phyloP scores from a whole-genome alignment of 2,113 vertebrate species.

The Marcusenius ussheri region DNA sequence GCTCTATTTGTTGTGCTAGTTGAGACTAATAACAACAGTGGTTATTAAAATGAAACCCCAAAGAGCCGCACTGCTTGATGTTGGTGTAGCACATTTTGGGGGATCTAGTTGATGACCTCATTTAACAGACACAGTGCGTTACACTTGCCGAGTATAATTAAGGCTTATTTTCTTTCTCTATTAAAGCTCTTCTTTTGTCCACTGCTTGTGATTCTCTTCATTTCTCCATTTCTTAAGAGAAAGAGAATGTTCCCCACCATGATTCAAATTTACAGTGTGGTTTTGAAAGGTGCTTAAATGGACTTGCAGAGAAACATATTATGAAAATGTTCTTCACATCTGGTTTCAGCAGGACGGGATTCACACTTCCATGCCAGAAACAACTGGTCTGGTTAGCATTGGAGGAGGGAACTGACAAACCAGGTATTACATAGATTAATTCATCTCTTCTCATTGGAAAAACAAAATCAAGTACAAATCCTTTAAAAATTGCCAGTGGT shows the following conservation, averaged over 20 bases:
- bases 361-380: neutral
- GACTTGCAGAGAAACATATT: neutral
- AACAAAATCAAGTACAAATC: neutral
- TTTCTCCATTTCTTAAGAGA: neutral
- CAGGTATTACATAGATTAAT: neutral
- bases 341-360: neutral
- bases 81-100: neutral
- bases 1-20: neutral
- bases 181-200: neutral
- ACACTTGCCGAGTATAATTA: neutral
- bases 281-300: neutral
- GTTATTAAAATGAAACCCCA: neutral
- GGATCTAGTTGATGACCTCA: neutral
- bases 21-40: neutral
- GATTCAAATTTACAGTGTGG: neutral
- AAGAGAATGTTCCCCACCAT: neutral
- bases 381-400: neutral
- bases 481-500: neutral
- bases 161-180: neutral
- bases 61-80: neutral
- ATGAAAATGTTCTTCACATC: neutral
- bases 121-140: neutral
- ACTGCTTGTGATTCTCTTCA: neutral
- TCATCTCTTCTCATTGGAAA: neutral
- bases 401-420: neutral